A percentile compares a stretch with the other conserved stretches of the same genome.
These are phyloP conservation scores for Ichneumoninae sp. DNA, from an alignment of 2,888 invertebrate genomes.

Conservation along the genomic window DNA sequence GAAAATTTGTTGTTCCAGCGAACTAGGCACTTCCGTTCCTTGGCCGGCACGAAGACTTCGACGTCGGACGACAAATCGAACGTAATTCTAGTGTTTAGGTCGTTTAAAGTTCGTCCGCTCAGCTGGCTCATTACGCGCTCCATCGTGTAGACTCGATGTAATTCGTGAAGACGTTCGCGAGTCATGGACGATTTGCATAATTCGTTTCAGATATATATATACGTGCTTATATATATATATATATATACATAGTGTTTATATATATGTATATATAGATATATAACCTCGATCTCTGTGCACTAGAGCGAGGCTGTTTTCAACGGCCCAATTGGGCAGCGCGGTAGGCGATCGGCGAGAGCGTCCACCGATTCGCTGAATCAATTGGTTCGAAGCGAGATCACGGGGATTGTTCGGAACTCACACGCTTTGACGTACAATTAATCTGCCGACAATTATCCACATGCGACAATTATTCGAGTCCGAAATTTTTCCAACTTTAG, in stretches of 20 bases:
- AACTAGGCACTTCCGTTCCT: conserved; percentile 55
- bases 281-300: not conserved
- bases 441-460: too few species aligned
- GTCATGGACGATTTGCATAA: conserved; percentile 36
- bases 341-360: not conserved
- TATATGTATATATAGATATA: not conserved
- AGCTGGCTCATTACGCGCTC: conserved; percentile 50
- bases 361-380: too few species aligned
- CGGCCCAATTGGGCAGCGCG: not conserved
- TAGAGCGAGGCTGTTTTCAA: not conserved
- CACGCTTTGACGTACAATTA: too few species aligned
- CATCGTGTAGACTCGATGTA: conserved; percentile 47
- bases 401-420: too few species aligned
- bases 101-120: conserved; percentile 37
- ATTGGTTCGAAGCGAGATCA: too few species aligned
- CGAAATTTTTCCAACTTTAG: too few species aligned
- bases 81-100: conserved; percentile 38
- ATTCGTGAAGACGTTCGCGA: conserved; percentile 38
- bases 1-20: conserved; percentile 40
- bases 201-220: conserved; percentile 28
- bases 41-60: conserved; percentile 25
- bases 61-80: conserved; percentile 40
- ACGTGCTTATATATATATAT: not conserved
- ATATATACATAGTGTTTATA: too few species aligned
- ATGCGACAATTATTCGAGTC: too few species aligned